Evolutionary conservation across 2,113 vertebrate species (phyloP).

Genomic region (Gasterosteus aculeatus): DNA sequence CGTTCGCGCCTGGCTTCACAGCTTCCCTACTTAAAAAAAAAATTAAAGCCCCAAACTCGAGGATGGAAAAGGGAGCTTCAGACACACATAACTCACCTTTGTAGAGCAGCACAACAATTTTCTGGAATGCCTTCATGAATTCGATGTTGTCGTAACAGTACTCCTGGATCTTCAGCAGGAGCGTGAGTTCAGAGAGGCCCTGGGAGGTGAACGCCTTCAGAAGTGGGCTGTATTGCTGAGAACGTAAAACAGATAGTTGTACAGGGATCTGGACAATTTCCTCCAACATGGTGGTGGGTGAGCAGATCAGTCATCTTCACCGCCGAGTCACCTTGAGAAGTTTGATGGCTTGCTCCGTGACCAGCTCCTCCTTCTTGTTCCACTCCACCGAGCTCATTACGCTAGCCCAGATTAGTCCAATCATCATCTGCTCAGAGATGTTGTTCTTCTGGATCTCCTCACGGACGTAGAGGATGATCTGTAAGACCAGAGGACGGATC

Average conservation of each 20-base stretch:
- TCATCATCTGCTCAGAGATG: constrained; percentile 95
- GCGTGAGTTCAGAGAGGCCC: constrained; percentile 94
- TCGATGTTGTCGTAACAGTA: constrained; percentile 99
- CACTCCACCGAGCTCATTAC: constrained; percentile 97
- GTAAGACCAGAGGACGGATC: constrained; percentile 26
- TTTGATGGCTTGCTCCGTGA: constrained; percentile 99
- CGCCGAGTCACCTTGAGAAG: constrained; percentile 83
- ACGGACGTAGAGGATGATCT: constrained; percentile 92
- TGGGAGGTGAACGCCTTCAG: constrained; percentile 97
- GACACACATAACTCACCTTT: constrained; percentile 84
- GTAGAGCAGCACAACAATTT: constrained; percentile 97
- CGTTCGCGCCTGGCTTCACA: background rate
- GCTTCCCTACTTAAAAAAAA: background rate
- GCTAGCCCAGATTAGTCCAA: constrained; percentile 93
- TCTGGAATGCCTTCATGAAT: constrained; percentile 99
- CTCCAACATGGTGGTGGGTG: constrained; percentile 5
- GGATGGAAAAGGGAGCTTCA: background rate
- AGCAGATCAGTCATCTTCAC: constrained; percentile 34
- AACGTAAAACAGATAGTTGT: constrained; percentile 3
- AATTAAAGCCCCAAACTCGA: background rate
- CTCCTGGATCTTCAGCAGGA: constrained; percentile 97
- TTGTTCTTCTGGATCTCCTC: constrained; percentile 98
- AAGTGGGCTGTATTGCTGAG: constrained; percentile 97
- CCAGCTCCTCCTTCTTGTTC: constrained; percentile 99
- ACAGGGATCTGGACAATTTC: background rate